Evolutionary conservation across 2,797 vertebrate genomes (phyloP).

Genomic region (Sebastes wilsoni): DNA sequence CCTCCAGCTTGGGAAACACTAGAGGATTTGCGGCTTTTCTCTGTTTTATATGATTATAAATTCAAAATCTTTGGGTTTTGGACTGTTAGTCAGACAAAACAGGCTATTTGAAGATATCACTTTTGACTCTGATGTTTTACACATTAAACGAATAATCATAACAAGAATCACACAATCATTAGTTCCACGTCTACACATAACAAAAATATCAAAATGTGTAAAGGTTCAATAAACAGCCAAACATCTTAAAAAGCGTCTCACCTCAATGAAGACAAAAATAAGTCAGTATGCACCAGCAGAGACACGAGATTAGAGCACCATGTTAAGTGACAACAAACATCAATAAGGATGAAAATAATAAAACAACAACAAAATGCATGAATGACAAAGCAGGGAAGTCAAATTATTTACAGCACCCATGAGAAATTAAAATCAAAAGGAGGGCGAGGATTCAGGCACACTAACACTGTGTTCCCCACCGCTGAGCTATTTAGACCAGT

Average conservation of each 20-base stretch:
- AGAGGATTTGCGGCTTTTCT: not conserved
- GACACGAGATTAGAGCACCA: not conserved
- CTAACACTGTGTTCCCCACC: not conserved
- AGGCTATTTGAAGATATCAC: not conserved
- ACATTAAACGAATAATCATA: not conserved
- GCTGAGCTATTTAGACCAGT: constrained; percentile 51
- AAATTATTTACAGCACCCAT: constrained; percentile 22
- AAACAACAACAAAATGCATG: constrained; percentile 30
- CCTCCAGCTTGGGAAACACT: not conserved
- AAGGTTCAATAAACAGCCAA: not conserved
- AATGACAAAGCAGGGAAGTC: constrained; percentile 23
- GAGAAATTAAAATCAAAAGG: constrained; percentile 44
- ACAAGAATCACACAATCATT: not conserved
- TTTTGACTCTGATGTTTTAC: not conserved
- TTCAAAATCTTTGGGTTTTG: not conserved
- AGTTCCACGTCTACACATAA: not conserved
- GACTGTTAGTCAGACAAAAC: not conserved
- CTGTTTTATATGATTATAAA: not conserved
- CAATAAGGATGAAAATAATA: constrained; percentile 32
- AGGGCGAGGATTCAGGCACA: not conserved
- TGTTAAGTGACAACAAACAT: constrained; percentile 25
- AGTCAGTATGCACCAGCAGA: constrained; percentile 31
- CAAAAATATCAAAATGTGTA: not conserved
- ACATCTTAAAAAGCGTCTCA: constrained; percentile 1
- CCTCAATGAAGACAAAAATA: constrained; percentile 19